phyloP scores from a whole-genome alignment of 1,140 invertebrate genomes.

The Schmidtea mediterranea region DNA sequence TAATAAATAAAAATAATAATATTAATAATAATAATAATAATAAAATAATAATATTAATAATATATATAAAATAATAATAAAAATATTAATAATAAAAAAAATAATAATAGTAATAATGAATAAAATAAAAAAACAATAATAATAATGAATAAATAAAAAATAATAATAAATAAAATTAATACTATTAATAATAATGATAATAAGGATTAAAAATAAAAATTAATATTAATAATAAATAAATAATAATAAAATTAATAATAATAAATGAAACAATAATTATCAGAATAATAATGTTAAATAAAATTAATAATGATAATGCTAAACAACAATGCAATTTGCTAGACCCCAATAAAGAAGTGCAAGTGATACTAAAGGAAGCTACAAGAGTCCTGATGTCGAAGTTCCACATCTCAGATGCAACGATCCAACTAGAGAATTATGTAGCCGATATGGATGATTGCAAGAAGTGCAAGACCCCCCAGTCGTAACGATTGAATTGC shows the following conservation, averaged over 20 bases:
- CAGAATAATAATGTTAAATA: not conserved
- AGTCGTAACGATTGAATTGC: too few species aligned
- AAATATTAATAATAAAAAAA: too few species aligned
- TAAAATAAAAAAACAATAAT: too few species aligned
- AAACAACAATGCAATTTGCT: slow-evolving; percentile 5
- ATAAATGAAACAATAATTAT: not conserved
- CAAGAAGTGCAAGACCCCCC: slow-evolving; percentile 42
- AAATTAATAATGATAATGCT: not conserved
- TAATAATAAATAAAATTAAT: not conserved
- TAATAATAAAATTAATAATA: not conserved
- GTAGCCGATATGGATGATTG: slow-evolving; percentile 66
- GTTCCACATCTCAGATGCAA: slow-evolving; percentile 81
- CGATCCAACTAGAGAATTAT: slow-evolving; percentile 85
- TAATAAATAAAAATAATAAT: too few species aligned
- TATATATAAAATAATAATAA: too few species aligned
- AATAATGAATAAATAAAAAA: too few species aligned
- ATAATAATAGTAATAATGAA: too few species aligned
- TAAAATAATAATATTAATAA: too few species aligned
- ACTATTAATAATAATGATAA: not conserved
- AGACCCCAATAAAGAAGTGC: slow-evolving; percentile 46
- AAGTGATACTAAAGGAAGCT: slow-evolving; percentile 51
- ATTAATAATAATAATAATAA: too few species aligned
- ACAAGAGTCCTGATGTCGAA: slow-evolving; percentile 46
- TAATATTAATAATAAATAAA: not conserved
- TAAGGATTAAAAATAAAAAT: not conserved